A percentile compares a stretch with the other conserved stretches of the same genome.
phyloP scores from a whole-genome alignment of 2,888 invertebrate species.

The Agriopis leucophaearia region DNA sequence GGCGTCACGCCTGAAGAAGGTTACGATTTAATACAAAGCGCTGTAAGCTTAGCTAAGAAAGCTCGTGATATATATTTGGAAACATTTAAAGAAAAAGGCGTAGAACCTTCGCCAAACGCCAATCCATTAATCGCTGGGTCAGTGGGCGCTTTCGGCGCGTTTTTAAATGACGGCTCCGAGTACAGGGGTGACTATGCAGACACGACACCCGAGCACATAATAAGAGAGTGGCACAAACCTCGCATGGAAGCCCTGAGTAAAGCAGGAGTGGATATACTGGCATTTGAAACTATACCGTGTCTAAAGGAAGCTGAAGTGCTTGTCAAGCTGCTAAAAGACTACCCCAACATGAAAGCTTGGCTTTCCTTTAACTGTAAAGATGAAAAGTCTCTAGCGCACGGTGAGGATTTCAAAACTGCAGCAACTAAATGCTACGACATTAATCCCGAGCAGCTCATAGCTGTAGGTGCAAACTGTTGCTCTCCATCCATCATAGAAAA shows the following conservation, averaged over 20 bases:
- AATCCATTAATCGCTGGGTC: conserved; percentile 92
- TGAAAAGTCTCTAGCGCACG: conserved; percentile 88
- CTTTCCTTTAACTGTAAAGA: conserved; percentile 93
- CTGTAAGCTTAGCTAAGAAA: conserved; percentile 90
- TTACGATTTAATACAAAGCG: conserved; percentile 89
- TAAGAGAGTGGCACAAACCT: conserved; percentile 94
- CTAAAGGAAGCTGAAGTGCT: conserved; percentile 93
- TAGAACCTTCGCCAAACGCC: conserved; percentile 32
- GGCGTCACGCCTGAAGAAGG: conserved; percentile 89
- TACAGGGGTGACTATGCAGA: conserved; percentile 93
- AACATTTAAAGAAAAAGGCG: conserved; percentile 66
- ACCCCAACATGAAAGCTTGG: conserved; percentile 93
- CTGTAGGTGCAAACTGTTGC: conserved; percentile 95
- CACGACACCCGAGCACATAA: conserved; percentile 84
- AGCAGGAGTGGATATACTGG: conserved; percentile 94
- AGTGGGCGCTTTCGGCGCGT: conserved; percentile 96
- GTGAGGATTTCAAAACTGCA: conserved; percentile 90
- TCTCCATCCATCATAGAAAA: conserved; percentile 69
- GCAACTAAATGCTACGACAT: conserved; percentile 89
- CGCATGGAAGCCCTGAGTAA: conserved; percentile 91
- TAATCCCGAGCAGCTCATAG: conserved; percentile 89
- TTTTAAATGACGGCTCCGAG: conserved; percentile 95
- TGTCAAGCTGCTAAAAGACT: conserved; percentile 91
- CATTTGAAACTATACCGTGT: conserved; percentile 96
- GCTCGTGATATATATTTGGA: conserved; percentile 88